These are phyloP conservation scores for Electrophaes corylata DNA, from an alignment of 2,888 invertebrate species.

Conservation along the genomic window DNA sequence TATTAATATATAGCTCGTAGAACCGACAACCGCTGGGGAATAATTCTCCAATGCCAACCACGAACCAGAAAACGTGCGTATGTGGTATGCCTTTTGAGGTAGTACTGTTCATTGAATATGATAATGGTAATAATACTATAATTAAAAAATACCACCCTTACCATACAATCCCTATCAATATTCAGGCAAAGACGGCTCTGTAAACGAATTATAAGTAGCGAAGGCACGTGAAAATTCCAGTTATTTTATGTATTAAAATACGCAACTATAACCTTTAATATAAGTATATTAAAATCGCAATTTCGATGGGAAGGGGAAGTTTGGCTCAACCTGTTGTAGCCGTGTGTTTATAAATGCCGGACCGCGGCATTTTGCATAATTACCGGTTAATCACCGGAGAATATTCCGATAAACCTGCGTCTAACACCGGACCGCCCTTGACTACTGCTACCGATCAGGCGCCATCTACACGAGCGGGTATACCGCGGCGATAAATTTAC, in stretches of 20 bases:
- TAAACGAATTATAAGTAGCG: background rate
- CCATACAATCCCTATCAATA: no score
- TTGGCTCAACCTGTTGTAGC: conserved; percentile 35
- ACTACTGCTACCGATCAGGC: conserved; percentile 1
- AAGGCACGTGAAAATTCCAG: background rate
- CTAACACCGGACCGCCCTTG: conserved; percentile 6
- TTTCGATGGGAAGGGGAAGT: conserved; percentile 1
- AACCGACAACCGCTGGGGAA: no score
- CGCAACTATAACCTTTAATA: conserved; percentile 2
- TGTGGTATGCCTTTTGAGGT: no score
- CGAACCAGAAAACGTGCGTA: no score
- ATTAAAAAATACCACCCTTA: no score
- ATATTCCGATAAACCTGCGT: conserved; percentile 38
- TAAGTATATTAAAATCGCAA: conserved; percentile 1
- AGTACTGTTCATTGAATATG: no score
- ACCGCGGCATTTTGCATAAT: conserved; percentile 48
- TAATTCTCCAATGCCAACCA: no score
- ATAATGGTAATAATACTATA: no score
- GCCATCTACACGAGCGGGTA: background rate
- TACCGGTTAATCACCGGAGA: conserved; percentile 48
- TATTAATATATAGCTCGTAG: no score
- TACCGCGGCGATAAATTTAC: no score
- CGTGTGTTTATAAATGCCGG: conserved; percentile 45
- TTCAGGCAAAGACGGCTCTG: background rate
- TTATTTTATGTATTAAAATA: background rate